A percentile compares a stretch with the other conserved stretches of the same genome.
Conservation (phyloP, 1,140 invertebrate genomes). For the Homarus americanus region DNA sequence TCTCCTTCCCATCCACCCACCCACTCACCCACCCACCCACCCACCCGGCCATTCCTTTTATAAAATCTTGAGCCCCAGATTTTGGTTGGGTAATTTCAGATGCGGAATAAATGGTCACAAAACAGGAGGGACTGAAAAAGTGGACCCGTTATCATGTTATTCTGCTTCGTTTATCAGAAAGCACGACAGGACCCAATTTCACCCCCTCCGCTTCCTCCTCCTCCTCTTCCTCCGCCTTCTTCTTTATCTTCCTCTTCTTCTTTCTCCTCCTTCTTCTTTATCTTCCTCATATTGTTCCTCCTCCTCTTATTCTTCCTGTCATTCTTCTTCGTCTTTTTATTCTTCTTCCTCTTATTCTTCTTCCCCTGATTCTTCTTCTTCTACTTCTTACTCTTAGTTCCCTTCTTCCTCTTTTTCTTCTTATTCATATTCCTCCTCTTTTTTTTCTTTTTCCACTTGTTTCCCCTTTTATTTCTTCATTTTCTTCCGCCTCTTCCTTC, state of each 20-base stretch:
- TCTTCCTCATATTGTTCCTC: not conserved
- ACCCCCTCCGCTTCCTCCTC: not conserved
- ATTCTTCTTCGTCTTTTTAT: too few relatives aligned
- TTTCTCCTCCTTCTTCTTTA: not conserved
- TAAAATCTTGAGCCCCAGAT: not conserved
- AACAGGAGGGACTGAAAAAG: not conserved
- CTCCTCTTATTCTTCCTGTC: not conserved
- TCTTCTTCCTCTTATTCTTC: not conserved
- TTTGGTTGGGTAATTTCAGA: conserved; percentile 18
- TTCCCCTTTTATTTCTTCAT: too few relatives aligned
- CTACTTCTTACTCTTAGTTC: too few relatives aligned
- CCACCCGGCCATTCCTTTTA: too few relatives aligned
- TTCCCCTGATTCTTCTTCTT: too few relatives aligned
- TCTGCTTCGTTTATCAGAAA: not conserved
- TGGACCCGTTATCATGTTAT: not conserved
- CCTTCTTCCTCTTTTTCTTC: too few relatives aligned
- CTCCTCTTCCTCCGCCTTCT: not conserved
- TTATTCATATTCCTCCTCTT: too few relatives aligned
- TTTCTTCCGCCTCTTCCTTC: too few relatives aligned
- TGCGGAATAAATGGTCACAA: not conserved
- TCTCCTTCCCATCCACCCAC: too few relatives aligned
- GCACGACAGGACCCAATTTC: not conserved
- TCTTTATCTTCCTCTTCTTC: not conserved
- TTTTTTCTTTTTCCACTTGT: too few relatives aligned
- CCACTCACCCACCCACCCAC: too few relatives aligned